Evolutionary conservation across 2,888 invertebrate species (phyloP).

Genomic region (Andrena trimmerana): DNA sequence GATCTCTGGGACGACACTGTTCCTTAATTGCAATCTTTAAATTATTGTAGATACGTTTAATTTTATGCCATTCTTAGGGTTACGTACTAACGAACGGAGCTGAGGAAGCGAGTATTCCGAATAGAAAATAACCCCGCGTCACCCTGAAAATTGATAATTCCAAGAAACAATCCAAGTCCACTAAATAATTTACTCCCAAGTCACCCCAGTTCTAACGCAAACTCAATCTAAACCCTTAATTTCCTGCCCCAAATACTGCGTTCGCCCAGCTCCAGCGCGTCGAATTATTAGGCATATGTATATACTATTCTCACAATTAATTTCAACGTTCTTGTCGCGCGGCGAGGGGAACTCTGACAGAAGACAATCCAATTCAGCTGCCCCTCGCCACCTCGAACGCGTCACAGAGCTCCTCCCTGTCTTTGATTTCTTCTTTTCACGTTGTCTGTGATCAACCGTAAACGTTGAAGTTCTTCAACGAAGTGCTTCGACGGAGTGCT

Average conservation of each 20-base stretch:
- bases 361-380: neutral
- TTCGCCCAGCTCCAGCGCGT: slow-evolving; percentile 20
- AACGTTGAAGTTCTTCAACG: slow-evolving; percentile 41
- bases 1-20: slow-evolving; percentile 29
- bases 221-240: neutral
- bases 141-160: neutral
- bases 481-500: too few species aligned
- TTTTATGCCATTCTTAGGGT: slow-evolving; percentile 53
- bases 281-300: slow-evolving; percentile 35
- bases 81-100: slow-evolving; percentile 29
- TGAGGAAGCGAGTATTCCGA: slow-evolving; percentile 19
- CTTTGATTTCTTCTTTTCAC: slow-evolving; percentile 44
- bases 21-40: slow-evolving; percentile 52
- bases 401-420: neutral
- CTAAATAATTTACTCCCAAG: too few species aligned
- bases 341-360: slow-evolving; percentile 8
- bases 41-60: slow-evolving; percentile 62
- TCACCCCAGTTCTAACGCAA: too few species aligned
- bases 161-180: neutral
- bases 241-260: slow-evolving; percentile 31
- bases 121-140: neutral
- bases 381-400: neutral
- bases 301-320: slow-evolving; percentile 19
- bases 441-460: slow-evolving; percentile 65
- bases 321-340: slow-evolving; percentile 9